A percentile compares a stretch with the other conserved stretches of the same genome.
These are phyloP conservation scores for Drosophila rufa DNA, from an alignment of 1,140 invertebrate species.

Conservation along the genomic window DNA sequence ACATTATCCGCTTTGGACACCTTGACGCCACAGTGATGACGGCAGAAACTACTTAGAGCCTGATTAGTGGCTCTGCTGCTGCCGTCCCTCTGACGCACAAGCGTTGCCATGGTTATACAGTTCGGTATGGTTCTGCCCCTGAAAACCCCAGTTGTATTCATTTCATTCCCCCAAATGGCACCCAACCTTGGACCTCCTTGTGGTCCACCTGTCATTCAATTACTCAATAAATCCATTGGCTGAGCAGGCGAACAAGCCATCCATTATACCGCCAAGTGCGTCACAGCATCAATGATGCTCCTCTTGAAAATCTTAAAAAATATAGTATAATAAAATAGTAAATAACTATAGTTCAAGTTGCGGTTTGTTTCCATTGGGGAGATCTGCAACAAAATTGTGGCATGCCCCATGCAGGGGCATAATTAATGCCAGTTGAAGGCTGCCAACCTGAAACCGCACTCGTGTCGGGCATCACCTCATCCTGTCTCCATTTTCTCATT, in stretches of 20 bases:
- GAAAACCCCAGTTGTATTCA: neutral
- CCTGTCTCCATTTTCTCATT: conserved; percentile 8
- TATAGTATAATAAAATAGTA: neutral
- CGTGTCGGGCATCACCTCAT: conserved; percentile 21
- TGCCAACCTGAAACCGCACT: conserved; percentile 45
- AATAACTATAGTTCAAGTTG: neutral
- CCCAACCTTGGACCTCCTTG: neutral
- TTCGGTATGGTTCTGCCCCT: neutral
- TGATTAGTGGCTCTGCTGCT: conserved; percentile 20
- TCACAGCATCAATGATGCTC: conserved; percentile 1
- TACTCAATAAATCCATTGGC: neutral
- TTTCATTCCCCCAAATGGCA: neutral
- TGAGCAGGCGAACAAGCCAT: neutral
- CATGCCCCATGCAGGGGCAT: conserved; percentile 19
- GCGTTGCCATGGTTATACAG: conserved; percentile 22
- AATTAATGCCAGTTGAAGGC: conserved; percentile 58
- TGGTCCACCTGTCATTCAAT: conserved; percentile 7
- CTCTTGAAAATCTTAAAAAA: neutral
- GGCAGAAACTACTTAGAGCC: neutral
- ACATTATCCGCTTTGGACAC: conserved; percentile 7
- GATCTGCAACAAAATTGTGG: conserved; percentile 2
- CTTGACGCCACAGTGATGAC: neutral
- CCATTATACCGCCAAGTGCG: neutral
- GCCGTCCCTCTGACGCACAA: conserved; percentile 5
- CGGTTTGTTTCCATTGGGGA: conserved; percentile 1